A percentile compares a stretch with the other conserved stretches of the same genome.
These are phyloP conservation scores for Heliconius melpomene DNA, from an alignment of 1,140 invertebrate species.

Conservation along the genomic window DNA sequence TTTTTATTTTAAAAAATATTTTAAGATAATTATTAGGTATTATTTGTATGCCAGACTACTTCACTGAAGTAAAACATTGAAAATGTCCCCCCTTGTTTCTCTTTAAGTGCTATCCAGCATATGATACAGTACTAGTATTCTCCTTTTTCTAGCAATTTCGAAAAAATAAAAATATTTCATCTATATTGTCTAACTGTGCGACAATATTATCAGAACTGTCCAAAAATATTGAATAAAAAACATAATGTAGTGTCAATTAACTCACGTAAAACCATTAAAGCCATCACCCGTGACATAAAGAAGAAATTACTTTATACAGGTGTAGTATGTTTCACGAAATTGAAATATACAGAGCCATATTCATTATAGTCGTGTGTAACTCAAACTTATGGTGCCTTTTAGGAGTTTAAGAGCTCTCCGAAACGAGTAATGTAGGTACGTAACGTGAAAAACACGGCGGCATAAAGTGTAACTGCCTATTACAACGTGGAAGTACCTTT, in stretches of 20 bases:
- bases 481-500: constrained; percentile 12
- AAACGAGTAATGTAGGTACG: constrained; percentile 44
- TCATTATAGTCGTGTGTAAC: constrained; percentile 64
- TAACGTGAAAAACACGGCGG: constrained; percentile 38
- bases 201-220: too few relatives aligned
- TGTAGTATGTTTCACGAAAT: constrained; percentile 47
- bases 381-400: constrained; percentile 68
- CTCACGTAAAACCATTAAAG: background rate
- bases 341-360: constrained; percentile 71
- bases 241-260: background rate
- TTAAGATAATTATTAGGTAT: too few relatives aligned
- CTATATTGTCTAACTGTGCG: too few relatives aligned
- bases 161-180: too few relatives aligned
- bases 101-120: too few relatives aligned
- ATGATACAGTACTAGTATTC: too few relatives aligned
- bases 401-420: constrained; percentile 59
- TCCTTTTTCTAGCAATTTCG: too few relatives aligned
- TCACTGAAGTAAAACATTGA: too few relatives aligned
- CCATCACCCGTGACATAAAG: constrained; percentile 15
- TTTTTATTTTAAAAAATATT: too few relatives aligned
- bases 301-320: constrained; percentile 25
- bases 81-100: too few relatives aligned
- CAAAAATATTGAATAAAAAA: background rate
- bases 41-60: too few relatives aligned
- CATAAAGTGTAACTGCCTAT: constrained; percentile 34